Conservation (phyloP, 2,888 invertebrate species). For the Eledone cirrhosa region DNA sequence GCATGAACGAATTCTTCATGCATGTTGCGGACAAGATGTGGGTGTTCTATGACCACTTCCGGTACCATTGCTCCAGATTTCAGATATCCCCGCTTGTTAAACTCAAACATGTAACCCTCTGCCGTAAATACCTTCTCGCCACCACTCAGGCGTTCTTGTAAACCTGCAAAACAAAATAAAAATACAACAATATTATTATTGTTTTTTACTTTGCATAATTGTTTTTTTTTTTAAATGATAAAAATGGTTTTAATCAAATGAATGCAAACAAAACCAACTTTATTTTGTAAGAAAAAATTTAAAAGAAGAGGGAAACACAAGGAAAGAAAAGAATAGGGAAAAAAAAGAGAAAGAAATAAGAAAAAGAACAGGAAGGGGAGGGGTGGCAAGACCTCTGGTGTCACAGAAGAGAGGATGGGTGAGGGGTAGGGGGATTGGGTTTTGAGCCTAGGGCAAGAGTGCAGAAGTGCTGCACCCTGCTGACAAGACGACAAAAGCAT, state of each 20-base stretch:
- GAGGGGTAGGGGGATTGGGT: not conserved
- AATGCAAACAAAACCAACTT: too few relatives aligned
- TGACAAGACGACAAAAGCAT: not conserved
- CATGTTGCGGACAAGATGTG: slow-evolving; percentile 55
- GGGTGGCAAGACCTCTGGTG: not conserved
- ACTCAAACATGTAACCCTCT: slow-evolving; percentile 61
- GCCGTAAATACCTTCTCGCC: slow-evolving; percentile 53
- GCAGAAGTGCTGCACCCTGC: not conserved
- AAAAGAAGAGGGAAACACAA: not conserved
- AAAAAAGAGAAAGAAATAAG: not conserved
- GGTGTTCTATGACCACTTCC: slow-evolving; percentile 59
- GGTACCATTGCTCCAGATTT: slow-evolving; percentile 55
- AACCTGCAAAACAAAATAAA: slow-evolving; percentile 37
- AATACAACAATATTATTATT: slow-evolving; percentile 17
- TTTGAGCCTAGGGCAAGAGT: not conserved
- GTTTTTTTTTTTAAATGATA: not conserved
- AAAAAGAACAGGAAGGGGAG: not conserved
- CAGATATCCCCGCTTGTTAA: slow-evolving; percentile 58
- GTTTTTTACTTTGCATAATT: not conserved
- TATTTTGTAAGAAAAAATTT: too few relatives aligned
- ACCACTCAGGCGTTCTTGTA: slow-evolving; percentile 48
- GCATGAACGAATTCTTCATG: slow-evolving; percentile 63
- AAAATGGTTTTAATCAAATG: too few relatives aligned
- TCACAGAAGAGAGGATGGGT: not conserved
- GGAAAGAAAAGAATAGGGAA: not conserved